Evolutionary conservation across 2,113 vertebrate species (phyloP).

Genomic region (Parus major): DNA sequence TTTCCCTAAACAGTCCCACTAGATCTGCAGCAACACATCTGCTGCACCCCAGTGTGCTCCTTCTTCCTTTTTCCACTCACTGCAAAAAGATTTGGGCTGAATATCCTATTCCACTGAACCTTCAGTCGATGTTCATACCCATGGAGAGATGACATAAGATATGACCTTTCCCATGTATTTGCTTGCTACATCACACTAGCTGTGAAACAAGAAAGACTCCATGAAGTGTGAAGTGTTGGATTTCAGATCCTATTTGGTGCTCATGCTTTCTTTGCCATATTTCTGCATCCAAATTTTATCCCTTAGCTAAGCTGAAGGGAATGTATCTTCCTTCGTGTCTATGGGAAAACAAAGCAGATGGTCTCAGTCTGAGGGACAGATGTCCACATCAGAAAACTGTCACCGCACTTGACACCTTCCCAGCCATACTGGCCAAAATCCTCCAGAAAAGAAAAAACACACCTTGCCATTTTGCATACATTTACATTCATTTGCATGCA

Average conservation of each 20-base stretch:
- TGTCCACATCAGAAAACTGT: conserved; percentile 64
- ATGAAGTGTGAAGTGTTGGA: neutral
- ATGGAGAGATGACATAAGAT: neutral
- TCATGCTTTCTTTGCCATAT: neutral
- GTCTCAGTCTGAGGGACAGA: conserved; percentile 65
- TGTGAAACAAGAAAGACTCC: neutral
- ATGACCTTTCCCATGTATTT: neutral
- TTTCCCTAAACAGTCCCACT: neutral
- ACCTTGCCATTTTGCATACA: conserved; percentile 49
- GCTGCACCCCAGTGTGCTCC: neutral
- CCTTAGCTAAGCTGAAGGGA: neutral
- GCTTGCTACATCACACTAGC: neutral
- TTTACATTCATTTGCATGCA: conserved; percentile 56
- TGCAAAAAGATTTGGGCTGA: neutral
- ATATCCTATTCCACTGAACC: neutral
- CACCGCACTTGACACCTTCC: conserved; percentile 42
- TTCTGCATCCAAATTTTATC: neutral
- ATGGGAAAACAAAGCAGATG: conserved; percentile 57
- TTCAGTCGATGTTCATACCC: neutral
- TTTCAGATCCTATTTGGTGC: neutral
- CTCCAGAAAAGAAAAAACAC: conserved; percentile 11
- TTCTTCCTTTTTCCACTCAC: neutral
- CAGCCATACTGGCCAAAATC: conserved; percentile 44
- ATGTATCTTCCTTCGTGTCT: neutral
- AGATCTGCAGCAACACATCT: neutral